Percentiles rank a stretch among this genome's conserved stretches.
These are phyloP conservation scores for Coracias cyanogaster DNA, from an alignment of 2,797 vertebrate species.

Conservation along the genomic window DNA sequence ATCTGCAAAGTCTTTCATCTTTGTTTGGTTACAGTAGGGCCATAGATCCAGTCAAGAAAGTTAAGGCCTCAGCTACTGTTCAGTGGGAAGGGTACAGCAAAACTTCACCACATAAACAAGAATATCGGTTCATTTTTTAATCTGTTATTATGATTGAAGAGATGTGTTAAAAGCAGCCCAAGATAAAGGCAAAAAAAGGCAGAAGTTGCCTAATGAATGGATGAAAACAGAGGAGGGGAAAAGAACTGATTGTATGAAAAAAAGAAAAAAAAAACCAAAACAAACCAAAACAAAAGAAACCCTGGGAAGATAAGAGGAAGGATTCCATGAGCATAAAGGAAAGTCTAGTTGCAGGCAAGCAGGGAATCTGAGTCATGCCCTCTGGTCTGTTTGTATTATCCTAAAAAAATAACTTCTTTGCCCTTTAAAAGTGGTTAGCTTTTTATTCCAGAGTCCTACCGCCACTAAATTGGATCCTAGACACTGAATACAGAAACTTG, in stretches of 20 bases:
- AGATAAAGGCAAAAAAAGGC: background rate
- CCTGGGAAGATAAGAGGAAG: background rate
- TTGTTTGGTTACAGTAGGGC: background rate
- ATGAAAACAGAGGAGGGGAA: background rate
- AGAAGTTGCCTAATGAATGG: background rate
- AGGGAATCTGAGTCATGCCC: background rate
- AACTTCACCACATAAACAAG: background rate
- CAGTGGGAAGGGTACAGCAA: fast-evolving
- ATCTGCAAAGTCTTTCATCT: background rate
- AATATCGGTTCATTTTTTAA: background rate
- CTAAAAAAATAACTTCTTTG: background rate
- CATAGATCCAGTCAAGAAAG: background rate
- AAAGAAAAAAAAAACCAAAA: too few species aligned
- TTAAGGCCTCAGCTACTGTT: background rate
- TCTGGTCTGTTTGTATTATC: background rate
- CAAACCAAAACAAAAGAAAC: background rate
- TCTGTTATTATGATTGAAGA: background rate
- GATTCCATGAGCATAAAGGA: background rate
- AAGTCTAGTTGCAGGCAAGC: background rate
- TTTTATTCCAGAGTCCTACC: background rate
- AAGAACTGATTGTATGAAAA: background rate
- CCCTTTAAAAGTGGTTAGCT: background rate
- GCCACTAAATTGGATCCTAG: background rate
- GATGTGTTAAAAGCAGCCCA: background rate
- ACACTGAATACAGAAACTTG: background rate